Evolutionary conservation across 2,888 invertebrate genomes (phyloP).

Genomic region (Coecobrya sp.): DNA sequence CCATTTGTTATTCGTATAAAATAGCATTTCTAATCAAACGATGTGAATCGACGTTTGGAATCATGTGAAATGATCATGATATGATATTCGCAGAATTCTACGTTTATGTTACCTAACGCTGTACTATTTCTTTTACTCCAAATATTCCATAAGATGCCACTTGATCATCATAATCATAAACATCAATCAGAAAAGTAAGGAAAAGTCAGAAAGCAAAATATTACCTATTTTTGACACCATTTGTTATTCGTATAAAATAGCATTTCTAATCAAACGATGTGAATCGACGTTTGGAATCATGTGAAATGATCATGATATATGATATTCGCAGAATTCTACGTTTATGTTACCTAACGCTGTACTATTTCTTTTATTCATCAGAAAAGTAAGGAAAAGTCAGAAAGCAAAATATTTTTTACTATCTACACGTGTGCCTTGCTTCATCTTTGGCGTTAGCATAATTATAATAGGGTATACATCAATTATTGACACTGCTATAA

Average conservation of each 20-base stretch:
- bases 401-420: not conserved
- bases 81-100: no score
- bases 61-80: not conserved
- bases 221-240: constrained; percentile 57
- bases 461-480: no score
- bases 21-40: not conserved
- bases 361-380: no score
- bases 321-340: no score
- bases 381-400: constrained; percentile 6
- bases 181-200: no score
- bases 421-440: not conserved
- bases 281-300: not conserved
- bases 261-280: not conserved
- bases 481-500: no score
- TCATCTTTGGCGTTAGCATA: no score
- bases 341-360: no score
- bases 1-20: not conserved
- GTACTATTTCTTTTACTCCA: no score
- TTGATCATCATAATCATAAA: no score
- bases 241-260: not conserved
- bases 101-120: no score
- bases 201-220: not conserved
- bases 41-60: not conserved
- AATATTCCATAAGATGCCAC: no score
- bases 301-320: not conserved